A percentile compares a stretch with the other conserved stretches of the same genome.
Conservation (phyloP, 2,113 vertebrate species). For the Aleadryas rufinucha region DNA sequence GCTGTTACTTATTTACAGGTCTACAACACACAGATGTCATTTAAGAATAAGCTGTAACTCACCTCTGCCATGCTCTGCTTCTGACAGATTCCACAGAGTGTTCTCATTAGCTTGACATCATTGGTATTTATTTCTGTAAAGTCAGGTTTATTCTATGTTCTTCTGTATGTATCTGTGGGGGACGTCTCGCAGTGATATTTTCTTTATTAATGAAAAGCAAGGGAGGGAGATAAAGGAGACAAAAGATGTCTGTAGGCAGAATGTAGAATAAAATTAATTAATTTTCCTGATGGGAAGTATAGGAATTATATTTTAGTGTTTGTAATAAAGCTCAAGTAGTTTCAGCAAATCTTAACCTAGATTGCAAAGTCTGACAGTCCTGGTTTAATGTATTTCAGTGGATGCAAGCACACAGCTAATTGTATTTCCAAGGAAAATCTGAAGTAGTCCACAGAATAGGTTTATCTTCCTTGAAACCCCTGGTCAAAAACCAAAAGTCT, state of each 20-base stretch:
- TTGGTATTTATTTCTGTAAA: not conserved
- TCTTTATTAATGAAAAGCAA: constrained; percentile 28
- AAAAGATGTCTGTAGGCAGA: constrained; percentile 19
- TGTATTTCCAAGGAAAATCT: constrained; percentile 1
- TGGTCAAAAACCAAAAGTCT: not conserved
- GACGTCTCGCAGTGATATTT: not conserved
- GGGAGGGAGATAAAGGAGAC: not conserved
- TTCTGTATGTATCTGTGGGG: not conserved
- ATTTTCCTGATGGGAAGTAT: constrained; percentile 15
- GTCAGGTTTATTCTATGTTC: constrained; percentile 11
- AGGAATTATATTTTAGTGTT: constrained; percentile 14
- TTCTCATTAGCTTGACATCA: not conserved
- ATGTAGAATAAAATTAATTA: not conserved
- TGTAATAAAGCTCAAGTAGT: constrained; percentile 9
- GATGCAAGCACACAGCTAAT: not conserved
- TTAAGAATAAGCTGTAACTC: not conserved
- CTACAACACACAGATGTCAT: not conserved
- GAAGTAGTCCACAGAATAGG: not conserved
- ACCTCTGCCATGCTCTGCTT: not conserved
- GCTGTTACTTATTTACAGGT: not conserved
- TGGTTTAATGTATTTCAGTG: not conserved
- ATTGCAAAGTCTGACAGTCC: not conserved
- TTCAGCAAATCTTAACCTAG: constrained; percentile 2
- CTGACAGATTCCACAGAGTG: not conserved
- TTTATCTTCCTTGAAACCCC: not conserved